Evolutionary conservation across 2,888 invertebrate species (phyloP).

Genomic region (Drosophila parthenogenetica): DNA sequence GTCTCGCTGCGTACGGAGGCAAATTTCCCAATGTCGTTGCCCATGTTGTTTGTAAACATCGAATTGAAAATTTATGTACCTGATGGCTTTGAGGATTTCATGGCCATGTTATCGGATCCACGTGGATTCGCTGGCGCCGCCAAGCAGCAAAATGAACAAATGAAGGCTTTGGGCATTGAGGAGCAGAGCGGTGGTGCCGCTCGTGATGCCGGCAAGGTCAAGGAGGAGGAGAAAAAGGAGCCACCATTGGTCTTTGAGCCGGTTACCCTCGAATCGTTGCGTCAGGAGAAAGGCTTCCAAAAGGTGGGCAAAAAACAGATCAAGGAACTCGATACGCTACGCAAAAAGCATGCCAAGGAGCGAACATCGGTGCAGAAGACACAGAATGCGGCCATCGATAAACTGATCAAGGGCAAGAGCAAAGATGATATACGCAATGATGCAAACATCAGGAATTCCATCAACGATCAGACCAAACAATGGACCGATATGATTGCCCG

Average conservation of each 20-base stretch:
- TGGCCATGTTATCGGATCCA: slow-evolving; percentile 98
- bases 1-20: slow-evolving; percentile 99
- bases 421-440: slow-evolving; percentile 93
- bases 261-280: slow-evolving; percentile 94
- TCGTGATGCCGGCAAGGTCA: slow-evolving; percentile 88
- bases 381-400: slow-evolving; percentile 96
- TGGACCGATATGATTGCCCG: slow-evolving; percentile 96
- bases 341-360: slow-evolving; percentile 97
- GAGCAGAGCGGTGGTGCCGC: slow-evolving; percentile 89
- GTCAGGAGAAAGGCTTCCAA: slow-evolving; percentile 95
- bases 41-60: slow-evolving; percentile 99
- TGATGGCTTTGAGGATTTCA: slow-evolving; percentile 99
- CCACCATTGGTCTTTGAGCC: slow-evolving; percentile 93
- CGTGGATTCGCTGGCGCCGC: slow-evolving; percentile 95
- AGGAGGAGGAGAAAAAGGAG: slow-evolving; percentile 91
- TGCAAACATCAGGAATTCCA: slow-evolving; percentile 91
- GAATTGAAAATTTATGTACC: slow-evolving; percentile 99
- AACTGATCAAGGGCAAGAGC: slow-evolving; percentile 96
- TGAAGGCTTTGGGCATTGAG: slow-evolving; percentile 98
- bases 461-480: slow-evolving; percentile 96
- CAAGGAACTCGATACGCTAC: slow-evolving; percentile 96
- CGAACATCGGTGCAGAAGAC: slow-evolving; percentile 95
- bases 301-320: slow-evolving; percentile 98
- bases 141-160: slow-evolving; percentile 94
- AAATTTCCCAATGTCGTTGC: slow-evolving; percentile 99